A percentile compares a stretch with the other conserved stretches of the same genome.
Evolutionary conservation across 1,140 invertebrate species (phyloP).

Genomic region (Chelonus insularis): DNA sequence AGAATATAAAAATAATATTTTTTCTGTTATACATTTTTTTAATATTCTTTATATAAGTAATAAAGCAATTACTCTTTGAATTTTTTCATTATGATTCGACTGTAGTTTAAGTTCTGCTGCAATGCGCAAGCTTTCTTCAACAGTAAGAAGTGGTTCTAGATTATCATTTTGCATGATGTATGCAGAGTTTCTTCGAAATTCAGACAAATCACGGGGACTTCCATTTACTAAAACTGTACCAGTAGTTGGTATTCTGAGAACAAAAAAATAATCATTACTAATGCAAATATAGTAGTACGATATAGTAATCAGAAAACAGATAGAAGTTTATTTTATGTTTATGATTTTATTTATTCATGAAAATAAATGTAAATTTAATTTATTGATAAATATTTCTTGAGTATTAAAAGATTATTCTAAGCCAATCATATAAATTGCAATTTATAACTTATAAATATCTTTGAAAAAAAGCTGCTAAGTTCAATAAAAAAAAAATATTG

Average conservation of each 20-base stretch:
- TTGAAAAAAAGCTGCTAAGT: no score
- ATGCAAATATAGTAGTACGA: no score
- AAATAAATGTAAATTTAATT: no score
- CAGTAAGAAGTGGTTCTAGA: slow-evolving; percentile 80
- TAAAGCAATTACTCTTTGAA: slow-evolving; percentile 65
- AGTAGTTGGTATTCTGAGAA: slow-evolving; percentile 58
- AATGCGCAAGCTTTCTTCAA: slow-evolving; percentile 82
- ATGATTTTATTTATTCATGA: no score
- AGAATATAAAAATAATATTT: slow-evolving; percentile 34
- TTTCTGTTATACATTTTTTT: no score
- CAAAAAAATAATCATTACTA: not conserved
- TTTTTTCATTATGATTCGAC: slow-evolving; percentile 66
- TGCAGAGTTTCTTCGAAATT: slow-evolving; percentile 82
- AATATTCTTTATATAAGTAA: no score
- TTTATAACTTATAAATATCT: no score
- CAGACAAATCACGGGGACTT: slow-evolving; percentile 68
- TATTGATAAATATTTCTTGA: no score
- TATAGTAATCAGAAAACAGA: no score
- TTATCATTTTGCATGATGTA: slow-evolving; percentile 92
- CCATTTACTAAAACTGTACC: slow-evolving; percentile 71
- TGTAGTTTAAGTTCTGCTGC: slow-evolving; percentile 87
- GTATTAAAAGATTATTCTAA: not conserved
- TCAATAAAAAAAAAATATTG: no score
- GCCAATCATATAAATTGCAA: not conserved
- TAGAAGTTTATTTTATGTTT: no score